phyloP scores from a whole-genome alignment of 2,797 vertebrate genomes.

The Amniataba percoides region DNA sequence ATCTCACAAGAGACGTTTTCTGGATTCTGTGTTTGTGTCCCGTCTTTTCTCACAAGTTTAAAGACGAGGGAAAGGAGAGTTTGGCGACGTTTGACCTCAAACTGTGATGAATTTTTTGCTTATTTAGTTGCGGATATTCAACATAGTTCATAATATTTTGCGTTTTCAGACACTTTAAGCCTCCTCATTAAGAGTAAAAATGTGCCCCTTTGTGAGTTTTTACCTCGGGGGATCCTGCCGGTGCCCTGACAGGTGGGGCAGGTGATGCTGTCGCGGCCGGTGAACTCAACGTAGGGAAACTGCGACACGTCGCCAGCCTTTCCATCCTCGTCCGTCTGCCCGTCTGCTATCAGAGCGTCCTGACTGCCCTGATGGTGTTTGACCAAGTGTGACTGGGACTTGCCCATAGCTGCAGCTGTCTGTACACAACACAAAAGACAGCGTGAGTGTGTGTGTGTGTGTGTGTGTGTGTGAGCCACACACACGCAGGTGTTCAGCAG shows the following conservation, averaged over 20 bases:
- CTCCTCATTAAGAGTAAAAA: not conserved
- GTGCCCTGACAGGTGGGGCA: constrained; percentile 98
- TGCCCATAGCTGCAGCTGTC: constrained; percentile 89
- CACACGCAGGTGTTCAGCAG: constrained; percentile 9
- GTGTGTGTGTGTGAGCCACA: not conserved
- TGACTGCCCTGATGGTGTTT: constrained; percentile 88
- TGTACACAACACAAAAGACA: constrained; percentile 38
- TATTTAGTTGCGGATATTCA: not conserved
- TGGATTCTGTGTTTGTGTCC: not conserved
- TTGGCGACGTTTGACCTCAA: not conserved
- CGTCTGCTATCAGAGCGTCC: constrained; percentile 81
- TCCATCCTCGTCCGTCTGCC: constrained; percentile 82
- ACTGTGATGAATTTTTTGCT: not conserved
- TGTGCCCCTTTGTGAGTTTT: not conserved
- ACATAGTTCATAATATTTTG: not conserved
- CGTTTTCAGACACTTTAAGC: not conserved
- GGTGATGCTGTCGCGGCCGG: constrained; percentile 95
- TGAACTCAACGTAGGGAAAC: constrained; percentile 89
- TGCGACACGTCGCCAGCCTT: constrained; percentile 92
- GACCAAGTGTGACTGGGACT: constrained; percentile 90
- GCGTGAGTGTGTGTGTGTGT: not conserved
- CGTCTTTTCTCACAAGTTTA: not conserved
- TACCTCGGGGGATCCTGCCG: constrained; percentile 96
- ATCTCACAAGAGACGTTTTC: not conserved
- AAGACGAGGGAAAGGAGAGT: not conserved